Evolutionary conservation across 2,888 invertebrate species (phyloP).

Genomic region (Belgica antarctica): DNA sequence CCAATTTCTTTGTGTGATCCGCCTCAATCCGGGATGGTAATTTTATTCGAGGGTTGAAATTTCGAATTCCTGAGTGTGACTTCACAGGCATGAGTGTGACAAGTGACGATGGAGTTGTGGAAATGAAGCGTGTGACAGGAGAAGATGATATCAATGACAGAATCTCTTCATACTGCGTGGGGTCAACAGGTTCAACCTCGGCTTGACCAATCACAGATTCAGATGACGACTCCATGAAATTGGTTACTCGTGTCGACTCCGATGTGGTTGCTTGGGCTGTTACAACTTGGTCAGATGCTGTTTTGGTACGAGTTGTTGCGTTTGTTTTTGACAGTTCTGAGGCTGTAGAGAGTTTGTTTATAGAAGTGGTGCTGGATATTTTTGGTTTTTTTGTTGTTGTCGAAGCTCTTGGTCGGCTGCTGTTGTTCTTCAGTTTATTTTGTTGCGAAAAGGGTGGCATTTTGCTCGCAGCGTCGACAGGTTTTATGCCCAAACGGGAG

Average conservation of each 20-base stretch:
- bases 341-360: constrained; percentile 27
- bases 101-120: constrained; percentile 51
- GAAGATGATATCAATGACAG: constrained; percentile 48
- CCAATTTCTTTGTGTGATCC: constrained; percentile 21
- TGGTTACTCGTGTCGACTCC: background rate
- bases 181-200: constrained; percentile 55
- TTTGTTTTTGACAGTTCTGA: background rate
- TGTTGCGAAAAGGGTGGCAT: constrained; percentile 51
- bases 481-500: constrained; percentile 57
- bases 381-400: constrained; percentile 45
- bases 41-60: constrained; percentile 64
- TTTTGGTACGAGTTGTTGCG: constrained; percentile 43
- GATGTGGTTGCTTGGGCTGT: background rate
- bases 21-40: background rate
- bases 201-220: constrained; percentile 54
- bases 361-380: constrained; percentile 45
- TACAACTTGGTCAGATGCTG: constrained; percentile 43
- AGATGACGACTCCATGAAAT: constrained; percentile 45
- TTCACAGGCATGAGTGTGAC: constrained; percentile 73
- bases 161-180: constrained; percentile 55
- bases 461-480: constrained; percentile 50
- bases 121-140: constrained; percentile 29
- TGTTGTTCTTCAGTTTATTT: constrained; percentile 50
- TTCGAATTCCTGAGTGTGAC: constrained; percentile 75
- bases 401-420: background rate